Base-by-base conservation (phyloP, 2,888 invertebrate species). In the Hoplodrina ambigua region DNA sequence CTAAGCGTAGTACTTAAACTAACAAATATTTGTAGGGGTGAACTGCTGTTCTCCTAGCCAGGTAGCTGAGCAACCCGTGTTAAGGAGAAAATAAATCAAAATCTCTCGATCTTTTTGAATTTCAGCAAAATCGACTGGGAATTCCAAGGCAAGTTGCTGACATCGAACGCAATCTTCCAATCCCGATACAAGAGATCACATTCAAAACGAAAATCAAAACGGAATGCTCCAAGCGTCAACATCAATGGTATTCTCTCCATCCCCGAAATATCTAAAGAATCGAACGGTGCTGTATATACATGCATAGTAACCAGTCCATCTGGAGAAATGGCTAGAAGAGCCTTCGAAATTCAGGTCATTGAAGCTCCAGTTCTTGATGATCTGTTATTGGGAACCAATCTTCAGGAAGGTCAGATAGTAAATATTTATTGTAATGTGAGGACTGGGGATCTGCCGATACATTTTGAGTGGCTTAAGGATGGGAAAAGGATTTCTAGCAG, bases 371-470 rank as follows among this genome's bases (percentile, higher is more conserved):
- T 98, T 60, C 96, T 98, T 86, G 98, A 98, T 89, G 97, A 98
- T 62, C 97, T 99, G 87, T 96, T 97, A 46, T 97, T 99, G 84
- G 98, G 98, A 0, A 97, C 97, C 65, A 98, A 97, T 88, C 96
- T 98, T 0, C 98, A 98, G 91, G 97, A 98, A 94, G 98, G 98
- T 57, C 97, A 98, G 89, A 96, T 98, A 82, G 98, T 98, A 41
- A 97, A 98, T 91, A 98, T 98, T 59, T 98, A 98, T 59, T 98
- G 98, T 88, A 97, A 97, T 83, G 97, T 98, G 1, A 97, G 97
- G 57, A 96, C 97, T 62, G 97, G 97, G 13, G 97, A 97, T 89
- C 93, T 97, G 93, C 97, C 97, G 55, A 97, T 97, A 84, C 97
- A 97, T 92, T 97, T 97, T 87, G 96, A 97, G 73, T 97, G 97